phyloP scores from a whole-genome alignment of 2,113 vertebrate species.

The Tonatia bakeri region DNA sequence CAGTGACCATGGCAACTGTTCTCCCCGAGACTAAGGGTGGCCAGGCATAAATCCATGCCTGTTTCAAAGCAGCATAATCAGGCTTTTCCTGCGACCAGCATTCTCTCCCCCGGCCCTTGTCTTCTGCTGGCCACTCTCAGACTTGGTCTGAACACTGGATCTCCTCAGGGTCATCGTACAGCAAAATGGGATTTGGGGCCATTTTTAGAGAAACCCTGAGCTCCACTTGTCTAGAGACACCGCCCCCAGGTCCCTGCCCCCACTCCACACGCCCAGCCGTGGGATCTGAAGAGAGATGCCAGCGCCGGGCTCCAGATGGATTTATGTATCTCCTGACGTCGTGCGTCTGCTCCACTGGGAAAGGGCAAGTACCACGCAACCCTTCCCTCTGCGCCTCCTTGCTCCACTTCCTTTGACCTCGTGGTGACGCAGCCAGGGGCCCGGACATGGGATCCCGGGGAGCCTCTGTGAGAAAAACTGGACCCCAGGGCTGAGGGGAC shows the following conservation, averaged over 20 bases:
- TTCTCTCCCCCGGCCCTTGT: too few relatives aligned
- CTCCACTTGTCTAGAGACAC: not conserved
- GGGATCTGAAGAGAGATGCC: not conserved
- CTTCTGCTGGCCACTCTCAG: not conserved
- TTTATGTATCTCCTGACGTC: constrained; percentile 60
- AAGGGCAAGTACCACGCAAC: constrained; percentile 40
- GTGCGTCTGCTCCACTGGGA: not conserved
- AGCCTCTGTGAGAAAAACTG: constrained; percentile 55
- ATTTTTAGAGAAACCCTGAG: not conserved
- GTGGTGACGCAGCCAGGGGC: constrained; percentile 71
- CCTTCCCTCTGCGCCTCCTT: not conserved
- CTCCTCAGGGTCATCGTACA: not conserved
- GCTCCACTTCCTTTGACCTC: not conserved
- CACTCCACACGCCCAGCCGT: fast-evolving
- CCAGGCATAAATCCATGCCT: not conserved
- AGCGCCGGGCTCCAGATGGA: not conserved
- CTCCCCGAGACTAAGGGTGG: not conserved
- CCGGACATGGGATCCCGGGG: not conserved
- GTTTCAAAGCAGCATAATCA: not conserved
- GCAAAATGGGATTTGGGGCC: not conserved
- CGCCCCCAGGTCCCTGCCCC: not conserved
- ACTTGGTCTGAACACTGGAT: not conserved
- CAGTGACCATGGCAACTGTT: not conserved
- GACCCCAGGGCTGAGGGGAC: not conserved
- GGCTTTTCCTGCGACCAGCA: not conserved